Percentiles rank a stretch among this genome's conserved stretches.
Evolutionary conservation across 2,888 invertebrate genomes (phyloP).

Genomic region (Tricholauxania praeusta): DNA sequence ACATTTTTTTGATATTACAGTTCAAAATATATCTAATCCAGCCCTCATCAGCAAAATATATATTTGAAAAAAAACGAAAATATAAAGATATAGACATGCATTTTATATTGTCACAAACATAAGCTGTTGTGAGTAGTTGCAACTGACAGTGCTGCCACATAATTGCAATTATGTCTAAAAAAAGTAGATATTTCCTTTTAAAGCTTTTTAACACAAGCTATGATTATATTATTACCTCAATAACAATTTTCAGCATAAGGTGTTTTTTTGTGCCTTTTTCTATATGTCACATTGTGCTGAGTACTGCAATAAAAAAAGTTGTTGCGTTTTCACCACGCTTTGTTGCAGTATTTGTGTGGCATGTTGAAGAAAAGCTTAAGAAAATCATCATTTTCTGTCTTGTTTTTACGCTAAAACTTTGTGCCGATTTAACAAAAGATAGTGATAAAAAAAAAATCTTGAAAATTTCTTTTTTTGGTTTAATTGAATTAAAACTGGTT

Average conservation of each 20-base stretch:
- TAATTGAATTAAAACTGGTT: slow-evolving; percentile 51
- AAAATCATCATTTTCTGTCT: background rate
- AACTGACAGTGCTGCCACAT: slow-evolving; percentile 23
- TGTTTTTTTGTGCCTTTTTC: slow-evolving; percentile 43
- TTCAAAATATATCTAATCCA: too few relatives aligned
- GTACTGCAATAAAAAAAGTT: background rate
- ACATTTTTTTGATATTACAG: too few relatives aligned
- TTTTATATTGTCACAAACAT: too few relatives aligned
- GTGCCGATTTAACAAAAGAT: slow-evolving; percentile 49
- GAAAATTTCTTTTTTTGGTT: slow-evolving; percentile 42
- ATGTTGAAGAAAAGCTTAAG: background rate
- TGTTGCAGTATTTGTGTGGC: background rate
- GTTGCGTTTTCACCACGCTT: background rate
- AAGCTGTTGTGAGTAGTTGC: background rate
- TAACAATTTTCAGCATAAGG: slow-evolving; percentile 51
- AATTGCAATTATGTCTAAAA: slow-evolving; percentile 30
- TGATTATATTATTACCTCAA: slow-evolving; percentile 55
- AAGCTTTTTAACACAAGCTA: slow-evolving; percentile 46
- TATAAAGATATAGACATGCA: too few relatives aligned
- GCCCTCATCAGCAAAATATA: too few relatives aligned
- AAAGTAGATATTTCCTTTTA: slow-evolving; percentile 52
- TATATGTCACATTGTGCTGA: slow-evolving; percentile 20
- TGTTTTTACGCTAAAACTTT: background rate
- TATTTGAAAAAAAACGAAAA: too few relatives aligned
- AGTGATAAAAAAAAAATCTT: slow-evolving; percentile 32